Conservation (phyloP, 2,113 vertebrate genomes). For the Rallus limicola region DNA sequence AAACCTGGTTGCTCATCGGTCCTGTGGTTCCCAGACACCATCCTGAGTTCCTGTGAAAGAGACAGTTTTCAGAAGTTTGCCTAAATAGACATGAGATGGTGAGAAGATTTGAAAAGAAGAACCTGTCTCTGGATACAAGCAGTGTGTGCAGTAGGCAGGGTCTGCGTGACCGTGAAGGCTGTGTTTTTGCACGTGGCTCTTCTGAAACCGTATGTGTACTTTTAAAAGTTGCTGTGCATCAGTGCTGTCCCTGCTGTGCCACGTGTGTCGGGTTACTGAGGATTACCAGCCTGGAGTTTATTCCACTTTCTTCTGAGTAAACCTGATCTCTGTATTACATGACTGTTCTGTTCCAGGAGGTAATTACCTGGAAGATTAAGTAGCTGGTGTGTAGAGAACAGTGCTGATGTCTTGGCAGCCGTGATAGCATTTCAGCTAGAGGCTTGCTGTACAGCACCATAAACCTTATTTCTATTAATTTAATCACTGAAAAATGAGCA, state of each 20-base stretch:
- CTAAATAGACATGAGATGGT: background rate
- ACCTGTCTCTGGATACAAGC: background rate
- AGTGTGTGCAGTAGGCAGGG: background rate
- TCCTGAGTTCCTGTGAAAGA: background rate
- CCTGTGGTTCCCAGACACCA: background rate
- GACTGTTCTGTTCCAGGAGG: background rate
- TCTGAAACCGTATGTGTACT: fast-evolving
- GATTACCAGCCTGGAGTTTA: background rate
- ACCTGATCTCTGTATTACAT: background rate
- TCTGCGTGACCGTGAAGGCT: background rate
- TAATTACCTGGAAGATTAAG: constrained; percentile 15
- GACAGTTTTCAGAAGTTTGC: background rate
- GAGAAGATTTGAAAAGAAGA: background rate
- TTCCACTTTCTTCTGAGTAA: background rate
- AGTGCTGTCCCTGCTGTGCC: background rate
- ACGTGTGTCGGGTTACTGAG: background rate
- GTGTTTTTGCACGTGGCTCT: background rate
- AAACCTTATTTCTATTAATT: background rate
- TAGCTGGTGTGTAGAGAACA: background rate
- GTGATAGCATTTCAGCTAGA: background rate
- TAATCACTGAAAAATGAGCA: background rate
- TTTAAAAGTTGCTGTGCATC: background rate
- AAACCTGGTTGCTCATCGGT: background rate
- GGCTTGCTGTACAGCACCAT: background rate
- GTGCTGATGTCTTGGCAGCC: background rate